Conservation (phyloP, 1,140 invertebrate genomes). For the Drosophila guanche region DNA sequence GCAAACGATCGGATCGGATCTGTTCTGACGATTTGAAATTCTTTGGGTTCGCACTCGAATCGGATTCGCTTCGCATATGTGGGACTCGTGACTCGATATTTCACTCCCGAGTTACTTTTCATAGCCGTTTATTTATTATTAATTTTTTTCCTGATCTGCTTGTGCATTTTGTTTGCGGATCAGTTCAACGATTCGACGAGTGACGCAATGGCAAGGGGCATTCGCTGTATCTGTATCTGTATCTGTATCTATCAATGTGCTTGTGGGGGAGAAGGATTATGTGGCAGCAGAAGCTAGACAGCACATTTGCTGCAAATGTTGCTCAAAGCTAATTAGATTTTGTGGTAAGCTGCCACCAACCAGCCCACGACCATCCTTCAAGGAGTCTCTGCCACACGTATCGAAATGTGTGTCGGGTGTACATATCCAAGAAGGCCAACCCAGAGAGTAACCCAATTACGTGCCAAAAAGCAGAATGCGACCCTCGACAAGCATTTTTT, state of each 20-base stretch:
- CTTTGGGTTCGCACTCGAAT: constrained; percentile 22
- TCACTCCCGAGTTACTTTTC: constrained; percentile 44
- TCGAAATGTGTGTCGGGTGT: neutral
- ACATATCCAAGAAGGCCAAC: constrained; percentile 58
- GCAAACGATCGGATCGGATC: too few relatives aligned
- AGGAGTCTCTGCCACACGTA: neutral
- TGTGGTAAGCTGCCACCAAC: too few relatives aligned
- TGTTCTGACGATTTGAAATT: constrained; percentile 2
- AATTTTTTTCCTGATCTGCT: constrained; percentile 5
- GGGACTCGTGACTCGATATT: constrained; percentile 37
- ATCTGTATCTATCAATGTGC: constrained; percentile 14
- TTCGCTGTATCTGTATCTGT: constrained; percentile 25
- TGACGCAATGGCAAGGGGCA: constrained; percentile 57
- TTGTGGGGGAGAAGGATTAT: constrained; percentile 1
- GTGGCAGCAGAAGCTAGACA: neutral
- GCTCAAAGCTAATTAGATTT: too few relatives aligned
- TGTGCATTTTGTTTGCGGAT: constrained; percentile 23
- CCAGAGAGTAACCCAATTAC: constrained; percentile 71
- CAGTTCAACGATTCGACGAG: constrained; percentile 35
- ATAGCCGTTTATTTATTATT: constrained; percentile 40
- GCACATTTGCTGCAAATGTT: too few relatives aligned
- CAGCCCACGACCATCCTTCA: too few relatives aligned
- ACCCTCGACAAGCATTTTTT: constrained; percentile 74
- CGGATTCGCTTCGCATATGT: constrained; percentile 30
- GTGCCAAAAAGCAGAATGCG: constrained; percentile 76